Base-by-base conservation (phyloP, 2,113 vertebrate genomes). In the Stigmatopora nigra region DNA sequence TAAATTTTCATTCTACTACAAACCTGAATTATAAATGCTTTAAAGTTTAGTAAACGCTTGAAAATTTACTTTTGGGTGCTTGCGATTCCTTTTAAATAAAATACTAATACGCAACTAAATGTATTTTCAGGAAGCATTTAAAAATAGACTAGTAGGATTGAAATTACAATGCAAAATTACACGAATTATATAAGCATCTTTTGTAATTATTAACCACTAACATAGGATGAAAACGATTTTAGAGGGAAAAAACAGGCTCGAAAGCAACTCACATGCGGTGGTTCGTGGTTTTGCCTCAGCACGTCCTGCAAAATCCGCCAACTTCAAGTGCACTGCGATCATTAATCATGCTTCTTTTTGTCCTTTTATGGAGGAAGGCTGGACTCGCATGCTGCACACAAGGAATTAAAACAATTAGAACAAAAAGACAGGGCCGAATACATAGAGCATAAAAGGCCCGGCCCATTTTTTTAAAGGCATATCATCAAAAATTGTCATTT, bases 271-370 rank as follows among this genome's bases (percentile, higher is more conserved):
- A 77, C 77, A 41, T 41, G 38, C 38, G 64, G 49, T 71, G 25
- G 25, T 41, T 60, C 63, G 3, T 52, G 58, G n/a, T 61, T 71
- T 41, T 7, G 61, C 56, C 67, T 71, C 68, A 53, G 71, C 65
- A 67, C 68, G 68, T 72, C 69, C 51, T 65, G 63, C 66, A 35
- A 62, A 69, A 64, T 41, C 55, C 67, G 71, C 87, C 69, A 83
- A 80, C 81, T 83, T 78, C 84, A 87, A 77, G 80, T 86, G 79
- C 83, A 73, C 60, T 65, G 51, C n/a, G 65, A 61, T 75, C 84
- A 85, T 89, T 81, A 87, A 82, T 88, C 87, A 84, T 67, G 60
- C 20, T 57, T 68, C 61, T 67, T 67, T 70, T 48, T 75, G 68
- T 62, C 83, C 73, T 80, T 83, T 69, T 81, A 82, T 78, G 79